Base-by-base conservation (phyloP, 2,113 vertebrate species). In the Marmota monax region DNA sequence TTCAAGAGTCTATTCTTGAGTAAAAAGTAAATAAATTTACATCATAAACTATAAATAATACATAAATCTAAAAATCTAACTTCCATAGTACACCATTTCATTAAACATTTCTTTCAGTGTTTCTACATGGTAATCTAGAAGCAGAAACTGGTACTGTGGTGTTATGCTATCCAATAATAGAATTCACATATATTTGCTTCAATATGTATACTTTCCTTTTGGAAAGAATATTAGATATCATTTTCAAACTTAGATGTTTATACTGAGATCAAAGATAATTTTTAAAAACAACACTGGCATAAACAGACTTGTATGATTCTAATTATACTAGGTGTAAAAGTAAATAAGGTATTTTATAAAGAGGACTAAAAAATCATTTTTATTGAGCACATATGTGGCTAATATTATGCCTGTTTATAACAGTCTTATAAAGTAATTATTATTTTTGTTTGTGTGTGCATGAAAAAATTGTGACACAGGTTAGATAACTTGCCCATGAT, bases 291-390 rank as follows among this genome's bases (percentile, higher is more conserved):
- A 4, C 58, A 89, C 25, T 92, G 92, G 17, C 39, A 88, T 90
- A 70, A 95, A 76, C 76, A 58, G 25, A 69, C 86, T 65, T 88
- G 9, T 48, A 37, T 65, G 27, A 93, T 53, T 92, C 32, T 92
- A 87, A 82, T 95, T 96, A 9, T 92, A 92, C 11, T 58, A 89
- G 16, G 9, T 88, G 2, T 91, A 79, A n/a, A 63, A 37, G 76
- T 76, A 79, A 96, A 61, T 74, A 45, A 74, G 37, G 18, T 93
- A 87, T 74, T 92, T 94, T 89, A 77, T 85, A 84, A 84, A 96
- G 29, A 92, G 22, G 5, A 29, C 70, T 80, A 74, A 77, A 3
- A 82, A 93, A 17, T 69, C 0, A 45, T 76, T 96, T 96, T 87
- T 90, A 88, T 77, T 74, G 51, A 95, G 51, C 22, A 32, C 9